These are phyloP conservation scores for Esox niger DNA, from an alignment of 2,113 vertebrate genomes.

Conservation along the genomic window DNA sequence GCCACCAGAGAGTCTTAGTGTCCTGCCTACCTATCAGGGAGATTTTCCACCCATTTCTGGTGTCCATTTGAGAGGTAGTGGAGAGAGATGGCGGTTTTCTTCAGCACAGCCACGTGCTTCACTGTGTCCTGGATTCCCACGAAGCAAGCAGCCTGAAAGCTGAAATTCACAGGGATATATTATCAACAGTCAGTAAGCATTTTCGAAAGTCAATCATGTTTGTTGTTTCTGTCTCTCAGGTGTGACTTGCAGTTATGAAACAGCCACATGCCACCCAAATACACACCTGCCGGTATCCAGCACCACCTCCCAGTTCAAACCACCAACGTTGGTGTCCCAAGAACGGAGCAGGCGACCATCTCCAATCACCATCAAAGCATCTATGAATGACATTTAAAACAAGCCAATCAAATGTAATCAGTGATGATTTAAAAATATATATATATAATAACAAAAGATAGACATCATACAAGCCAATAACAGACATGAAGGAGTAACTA, in stretches of 20 bases:
- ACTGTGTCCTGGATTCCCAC: conserved; percentile 81
- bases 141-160: conserved; percentile 84
- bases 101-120: conserved; percentile 82
- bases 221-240: not conserved
- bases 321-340: conserved; percentile 91
- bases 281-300: conserved; percentile 88
- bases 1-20: not conserved
- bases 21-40: conserved; percentile 83
- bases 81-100: conserved; percentile 81
- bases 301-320: conserved; percentile 90
- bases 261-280: not conserved
- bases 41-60: conserved; percentile 89
- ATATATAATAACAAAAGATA: no score
- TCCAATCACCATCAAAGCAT: conserved; percentile 84
- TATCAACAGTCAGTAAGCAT: conserved; percentile 4
- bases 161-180: conserved; percentile 44
- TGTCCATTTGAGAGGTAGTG: conserved; percentile 92
- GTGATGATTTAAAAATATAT: no score
- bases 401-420: not conserved
- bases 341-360: conserved; percentile 87
- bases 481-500: no score
- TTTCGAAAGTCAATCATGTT: not conserved
- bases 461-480: no score
- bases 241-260: not conserved
- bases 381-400: conserved; percentile 54